Evolutionary conservation across 2,888 invertebrate genomes (phyloP), one percentile per base, ranked within the genome.

Genomic region (Cerastoderma edule): DNA sequence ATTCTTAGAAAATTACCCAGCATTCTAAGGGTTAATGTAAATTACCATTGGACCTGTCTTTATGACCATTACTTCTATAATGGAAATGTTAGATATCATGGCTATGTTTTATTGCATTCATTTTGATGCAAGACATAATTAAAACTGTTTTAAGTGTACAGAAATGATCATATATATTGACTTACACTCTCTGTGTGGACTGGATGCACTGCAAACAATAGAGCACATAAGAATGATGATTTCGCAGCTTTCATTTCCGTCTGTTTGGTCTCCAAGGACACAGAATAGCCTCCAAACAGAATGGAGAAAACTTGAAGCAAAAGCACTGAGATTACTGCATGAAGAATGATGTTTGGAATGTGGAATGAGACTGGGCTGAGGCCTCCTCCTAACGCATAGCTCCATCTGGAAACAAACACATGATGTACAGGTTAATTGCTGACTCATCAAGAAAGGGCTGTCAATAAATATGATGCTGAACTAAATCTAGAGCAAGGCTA

Each of bases 181-280:
- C 94, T 93, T 91, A 95, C 97, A 75, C 97, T 96, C 94, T 99
- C 99, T 0, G 96, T 95, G 93, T 99, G 99, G 64, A 99, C 94
- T 0, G 99, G 99, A 94, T 99, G 99, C 22, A 96, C 95, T 19
- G 97, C 95, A 94, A 98, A 99, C 32, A 98, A 91, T 2, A 96
- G 86, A 22, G 96, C 94, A 48, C 96, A 95, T 70, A 96, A 93
- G 86, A 95, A 95, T 50, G 95, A 94, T 3, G 92, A 82, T 66
- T 80, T 84, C 8, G 85, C 83, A 48, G 83, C 83, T 64, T 77
- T 76, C 75, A 86, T 85, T 28, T 77, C 60, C 16, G 67, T 50
- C 28, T n/a, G 53, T 10, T 72, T 80, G 2, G 82, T 75, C 30
- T 72, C 78, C 33, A 56, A 39, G 70, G 78, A 72, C 24, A 78